A percentile compares a stretch with the other conserved stretches of the same genome.
These are phyloP conservation scores for Nomada flava DNA, from an alignment of 2,888 invertebrate species.

Conservation along the genomic window DNA sequence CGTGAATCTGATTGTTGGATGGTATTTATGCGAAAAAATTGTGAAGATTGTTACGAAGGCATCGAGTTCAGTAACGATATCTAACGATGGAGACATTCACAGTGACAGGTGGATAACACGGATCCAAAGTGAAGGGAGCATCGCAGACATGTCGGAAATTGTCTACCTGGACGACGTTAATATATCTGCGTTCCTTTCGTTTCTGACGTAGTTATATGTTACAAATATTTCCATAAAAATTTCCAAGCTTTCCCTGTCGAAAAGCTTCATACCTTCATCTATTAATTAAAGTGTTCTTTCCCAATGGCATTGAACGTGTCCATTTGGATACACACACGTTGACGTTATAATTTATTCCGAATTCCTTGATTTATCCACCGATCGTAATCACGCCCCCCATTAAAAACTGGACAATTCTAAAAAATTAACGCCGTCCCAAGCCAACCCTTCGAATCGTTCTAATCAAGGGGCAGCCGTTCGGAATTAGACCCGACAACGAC, in stretches of 20 bases:
- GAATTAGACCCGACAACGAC: slow-evolving; percentile 48
- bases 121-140: slow-evolving; percentile 30
- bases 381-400: neutral
- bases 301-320: too few relatives aligned
- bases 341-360: slow-evolving; percentile 1
- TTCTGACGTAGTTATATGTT: too few relatives aligned
- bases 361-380: neutral
- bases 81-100: slow-evolving; percentile 13
- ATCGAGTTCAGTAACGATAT: neutral
- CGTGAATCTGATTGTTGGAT: neutral
- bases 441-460: slow-evolving; percentile 30
- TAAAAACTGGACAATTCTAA: slow-evolving; percentile 12
- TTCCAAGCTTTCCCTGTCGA: neutral
- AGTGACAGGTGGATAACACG: slow-evolving; percentile 44
- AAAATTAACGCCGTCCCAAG: slow-evolving; percentile 15
- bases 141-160: slow-evolving; percentile 47
- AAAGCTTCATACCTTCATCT: neutral
- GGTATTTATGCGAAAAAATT: neutral
- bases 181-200: too few relatives aligned
- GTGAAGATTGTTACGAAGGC: neutral
- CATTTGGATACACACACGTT: neutral
- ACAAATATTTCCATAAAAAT: neutral
- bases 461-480: slow-evolving; percentile 29
- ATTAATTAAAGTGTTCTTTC: too few relatives aligned
- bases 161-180: slow-evolving; percentile 39